Conservation (phyloP, 2,797 vertebrate species). For the Lophius americanus region DNA sequence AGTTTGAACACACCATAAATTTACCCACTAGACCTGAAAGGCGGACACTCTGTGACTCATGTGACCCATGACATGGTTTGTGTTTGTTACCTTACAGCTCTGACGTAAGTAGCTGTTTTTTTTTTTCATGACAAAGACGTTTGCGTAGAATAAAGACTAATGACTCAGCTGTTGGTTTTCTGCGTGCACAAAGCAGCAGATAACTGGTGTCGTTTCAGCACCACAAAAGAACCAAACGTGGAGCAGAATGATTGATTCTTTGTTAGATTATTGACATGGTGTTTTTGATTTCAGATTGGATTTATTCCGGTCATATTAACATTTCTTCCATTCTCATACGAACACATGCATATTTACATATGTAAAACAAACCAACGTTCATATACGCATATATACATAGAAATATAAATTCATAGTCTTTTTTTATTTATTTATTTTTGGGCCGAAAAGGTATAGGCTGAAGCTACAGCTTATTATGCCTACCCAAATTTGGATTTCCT, state of each 20-base stretch:
- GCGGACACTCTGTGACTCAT: conserved; percentile 42
- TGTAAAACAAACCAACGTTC: no score
- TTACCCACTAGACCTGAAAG: conserved; percentile 8
- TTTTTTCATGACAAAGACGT: neutral
- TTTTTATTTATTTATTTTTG: no score
- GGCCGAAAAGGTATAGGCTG: no score
- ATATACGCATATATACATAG: no score
- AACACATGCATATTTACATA: no score
- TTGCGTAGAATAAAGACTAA: conserved; percentile 12
- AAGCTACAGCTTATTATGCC: no score
- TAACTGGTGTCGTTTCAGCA: conserved; percentile 1
- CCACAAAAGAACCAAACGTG: neutral
- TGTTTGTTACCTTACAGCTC: conserved; percentile 25
- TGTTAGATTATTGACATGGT: neutral
- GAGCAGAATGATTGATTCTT: neutral
- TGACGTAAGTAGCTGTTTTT: conserved; percentile 30
- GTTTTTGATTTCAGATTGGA: no score
- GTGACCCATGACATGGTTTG: neutral
- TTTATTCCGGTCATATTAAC: no score
- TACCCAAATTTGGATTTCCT: neutral
- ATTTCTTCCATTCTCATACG: no score
- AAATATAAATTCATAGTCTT: no score
- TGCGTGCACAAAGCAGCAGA: conserved; percentile 3
- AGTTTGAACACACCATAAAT: conserved; percentile 1
- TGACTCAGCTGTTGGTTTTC: conserved; percentile 44